Percentiles rank a stretch among this genome's conserved stretches.
Evolutionary conservation across 2,113 vertebrate genomes (phyloP).

Genomic region (Sciurus niger): DNA sequence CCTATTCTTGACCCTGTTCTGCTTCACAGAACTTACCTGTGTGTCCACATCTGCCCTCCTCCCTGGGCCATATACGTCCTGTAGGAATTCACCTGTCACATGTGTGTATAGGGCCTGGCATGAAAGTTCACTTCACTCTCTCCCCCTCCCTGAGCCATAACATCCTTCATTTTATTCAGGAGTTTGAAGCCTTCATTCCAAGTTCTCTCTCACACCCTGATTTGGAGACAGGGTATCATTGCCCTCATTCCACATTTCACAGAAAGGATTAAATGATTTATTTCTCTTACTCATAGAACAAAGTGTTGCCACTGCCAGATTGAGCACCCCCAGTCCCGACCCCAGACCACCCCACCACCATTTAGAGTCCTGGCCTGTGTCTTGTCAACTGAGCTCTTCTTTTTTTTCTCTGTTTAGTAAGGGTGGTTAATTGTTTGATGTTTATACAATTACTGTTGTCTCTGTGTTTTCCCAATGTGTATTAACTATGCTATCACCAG

Average conservation of each 20-base stretch:
- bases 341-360: not conserved
- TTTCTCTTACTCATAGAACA: not conserved
- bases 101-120: no score
- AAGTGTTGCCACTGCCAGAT: not conserved
- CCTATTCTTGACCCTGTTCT: not conserved
- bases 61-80: not conserved
- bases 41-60: not conserved
- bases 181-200: not conserved
- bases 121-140: accelerated
- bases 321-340: not conserved
- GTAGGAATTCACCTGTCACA: not conserved
- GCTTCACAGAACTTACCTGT: not conserved
- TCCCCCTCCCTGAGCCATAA: not conserved
- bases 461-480: not conserved
- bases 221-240: not conserved
- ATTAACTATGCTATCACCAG: not conserved
- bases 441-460: constrained; percentile 3
- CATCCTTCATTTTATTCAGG: not conserved
- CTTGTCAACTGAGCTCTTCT: not conserved
- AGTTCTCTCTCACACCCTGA: not conserved
- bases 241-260: not conserved
- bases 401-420: constrained; percentile 20
- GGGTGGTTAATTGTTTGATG: constrained; percentile 18
- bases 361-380: constrained; percentile 22
- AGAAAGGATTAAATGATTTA: not conserved